These are phyloP conservation scores for Rhinopomastus cyanomelas DNA, from an alignment of 2,113 vertebrate species.

Conservation along the genomic window DNA sequence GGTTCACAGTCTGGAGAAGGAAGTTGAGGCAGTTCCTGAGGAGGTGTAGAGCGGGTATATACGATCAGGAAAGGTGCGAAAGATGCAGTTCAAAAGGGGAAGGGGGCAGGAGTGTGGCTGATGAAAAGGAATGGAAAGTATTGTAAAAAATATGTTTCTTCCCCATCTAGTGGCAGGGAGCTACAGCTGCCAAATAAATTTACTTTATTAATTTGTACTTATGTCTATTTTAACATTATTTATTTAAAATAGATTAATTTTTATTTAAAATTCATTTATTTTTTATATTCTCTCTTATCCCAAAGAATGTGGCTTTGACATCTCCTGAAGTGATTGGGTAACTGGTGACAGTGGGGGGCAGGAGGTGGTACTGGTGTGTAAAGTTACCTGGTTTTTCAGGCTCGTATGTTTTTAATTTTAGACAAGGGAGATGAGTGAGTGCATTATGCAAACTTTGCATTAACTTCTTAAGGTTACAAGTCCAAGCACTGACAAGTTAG, in stretches of 20 bases:
- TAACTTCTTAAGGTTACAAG: neutral
- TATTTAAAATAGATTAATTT: too few species aligned
- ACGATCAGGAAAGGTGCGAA: neutral
- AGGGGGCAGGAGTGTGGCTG: neutral
- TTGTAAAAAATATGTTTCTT: neutral
- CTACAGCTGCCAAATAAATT: neutral
- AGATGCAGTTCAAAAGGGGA: fast-evolving
- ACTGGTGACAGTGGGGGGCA: too few species aligned
- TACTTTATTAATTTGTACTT: too few species aligned
- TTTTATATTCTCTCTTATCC: neutral
- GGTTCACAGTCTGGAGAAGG: neutral
- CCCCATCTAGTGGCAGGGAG: neutral
- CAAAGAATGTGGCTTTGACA: neutral
- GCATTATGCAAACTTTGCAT: neutral
- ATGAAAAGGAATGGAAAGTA: neutral
- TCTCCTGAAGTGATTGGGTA: neutral
- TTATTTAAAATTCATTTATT: too few species aligned
- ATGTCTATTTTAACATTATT: too few species aligned
- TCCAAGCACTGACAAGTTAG: neutral
- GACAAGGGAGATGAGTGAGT: neutral
- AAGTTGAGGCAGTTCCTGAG: neutral
- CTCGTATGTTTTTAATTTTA: neutral
- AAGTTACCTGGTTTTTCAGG: neutral
- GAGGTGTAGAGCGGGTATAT: neutral
- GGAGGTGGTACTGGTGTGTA: neutral